A percentile compares a stretch with the other conserved stretches of the same genome.
Conservation (phyloP, 2,888 invertebrate genomes). For the Laspeyria flexula region DNA sequence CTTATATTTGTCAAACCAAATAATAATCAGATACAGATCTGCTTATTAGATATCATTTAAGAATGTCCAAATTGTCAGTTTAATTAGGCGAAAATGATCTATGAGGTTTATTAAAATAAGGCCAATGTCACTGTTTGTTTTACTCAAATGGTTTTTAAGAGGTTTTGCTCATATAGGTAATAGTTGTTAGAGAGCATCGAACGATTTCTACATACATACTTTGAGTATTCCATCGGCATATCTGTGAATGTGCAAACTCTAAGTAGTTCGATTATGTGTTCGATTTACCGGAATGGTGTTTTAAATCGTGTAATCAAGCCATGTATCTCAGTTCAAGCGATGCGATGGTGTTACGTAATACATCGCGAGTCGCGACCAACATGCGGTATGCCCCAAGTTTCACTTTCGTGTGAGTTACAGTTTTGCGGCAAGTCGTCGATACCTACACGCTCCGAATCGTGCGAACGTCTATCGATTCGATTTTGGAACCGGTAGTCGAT, state of each 20-base stretch:
- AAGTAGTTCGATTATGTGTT: slow-evolving; percentile 40
- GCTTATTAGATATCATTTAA: slow-evolving; percentile 33
- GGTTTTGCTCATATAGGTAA: slow-evolving; percentile 18
- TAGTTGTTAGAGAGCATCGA: slow-evolving; percentile 33
- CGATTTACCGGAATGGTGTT: slow-evolving; percentile 56
- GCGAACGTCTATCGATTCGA: slow-evolving; percentile 45
- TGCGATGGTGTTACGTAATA: slow-evolving; percentile 64
- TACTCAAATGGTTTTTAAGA: slow-evolving; percentile 27
- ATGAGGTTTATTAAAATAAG: slow-evolving; percentile 47
- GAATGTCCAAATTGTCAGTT: slow-evolving; percentile 41
- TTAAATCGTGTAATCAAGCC: slow-evolving; percentile 60
- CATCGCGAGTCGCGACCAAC: slow-evolving; percentile 67
- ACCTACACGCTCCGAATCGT: slow-evolving; percentile 49
- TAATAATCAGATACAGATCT: slow-evolving; percentile 16
- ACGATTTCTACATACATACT: slow-evolving; percentile 47
- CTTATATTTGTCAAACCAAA: slow-evolving; percentile 27
- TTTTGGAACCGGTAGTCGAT: slow-evolving; percentile 63
- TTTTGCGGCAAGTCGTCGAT: slow-evolving; percentile 56
- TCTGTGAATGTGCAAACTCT: slow-evolving; percentile 47
- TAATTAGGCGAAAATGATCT: slow-evolving; percentile 49
- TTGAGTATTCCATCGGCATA: slow-evolving; percentile 41
- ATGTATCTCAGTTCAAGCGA: slow-evolving; percentile 54
- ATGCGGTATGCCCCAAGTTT: slow-evolving; percentile 63
- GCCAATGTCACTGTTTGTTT: slow-evolving; percentile 48
- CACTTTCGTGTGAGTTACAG: slow-evolving; percentile 80